phyloP scores from a whole-genome alignment of 2,888 invertebrate genomes.

The Ecliptopera silaceata region DNA sequence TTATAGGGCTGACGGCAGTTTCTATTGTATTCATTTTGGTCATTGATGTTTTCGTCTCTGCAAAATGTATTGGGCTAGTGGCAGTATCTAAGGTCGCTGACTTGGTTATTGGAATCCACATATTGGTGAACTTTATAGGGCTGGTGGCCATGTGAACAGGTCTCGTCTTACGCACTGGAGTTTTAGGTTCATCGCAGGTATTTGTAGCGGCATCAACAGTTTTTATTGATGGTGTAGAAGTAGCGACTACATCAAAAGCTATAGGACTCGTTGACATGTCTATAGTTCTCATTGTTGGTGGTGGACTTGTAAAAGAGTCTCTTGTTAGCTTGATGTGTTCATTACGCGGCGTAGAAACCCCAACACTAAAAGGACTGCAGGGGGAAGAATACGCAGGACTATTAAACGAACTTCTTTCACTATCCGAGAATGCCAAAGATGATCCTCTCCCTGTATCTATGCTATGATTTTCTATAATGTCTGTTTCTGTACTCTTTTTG shows the following conservation, averaged over 20 bases:
- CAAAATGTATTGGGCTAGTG: conserved; percentile 6
- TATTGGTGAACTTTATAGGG: neutral
- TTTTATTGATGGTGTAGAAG: neutral
- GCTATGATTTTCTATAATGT: conserved; percentile 51
- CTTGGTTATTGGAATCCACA: neutral
- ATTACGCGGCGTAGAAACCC: conserved; percentile 32
- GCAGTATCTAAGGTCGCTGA: neutral
- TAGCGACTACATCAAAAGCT: conserved; percentile 7
- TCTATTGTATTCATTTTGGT: neutral
- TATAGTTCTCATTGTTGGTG: conserved; percentile 1
- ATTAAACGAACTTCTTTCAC: conserved; percentile 55
- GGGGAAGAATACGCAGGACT: conserved; percentile 61
- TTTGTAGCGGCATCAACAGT: conserved; percentile 9
- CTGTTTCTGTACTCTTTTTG: conserved; percentile 19
- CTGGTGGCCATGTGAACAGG: neutral
- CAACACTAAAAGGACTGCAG: conserved; percentile 46
- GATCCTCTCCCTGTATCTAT: conserved; percentile 73
- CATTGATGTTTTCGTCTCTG: neutral
- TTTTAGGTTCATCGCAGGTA: conserved; percentile 1
- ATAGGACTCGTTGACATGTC: conserved; percentile 24
- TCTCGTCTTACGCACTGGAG: neutral
- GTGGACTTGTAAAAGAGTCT: conserved; percentile 28
- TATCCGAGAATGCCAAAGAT: conserved; percentile 65
- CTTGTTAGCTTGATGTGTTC: conserved; percentile 33
- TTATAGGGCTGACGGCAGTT: conserved; percentile 1